These are phyloP conservation scores for Leptoteleia sp. DNA, from an alignment of 1,140 invertebrate genomes.

Conservation along the genomic window DNA sequence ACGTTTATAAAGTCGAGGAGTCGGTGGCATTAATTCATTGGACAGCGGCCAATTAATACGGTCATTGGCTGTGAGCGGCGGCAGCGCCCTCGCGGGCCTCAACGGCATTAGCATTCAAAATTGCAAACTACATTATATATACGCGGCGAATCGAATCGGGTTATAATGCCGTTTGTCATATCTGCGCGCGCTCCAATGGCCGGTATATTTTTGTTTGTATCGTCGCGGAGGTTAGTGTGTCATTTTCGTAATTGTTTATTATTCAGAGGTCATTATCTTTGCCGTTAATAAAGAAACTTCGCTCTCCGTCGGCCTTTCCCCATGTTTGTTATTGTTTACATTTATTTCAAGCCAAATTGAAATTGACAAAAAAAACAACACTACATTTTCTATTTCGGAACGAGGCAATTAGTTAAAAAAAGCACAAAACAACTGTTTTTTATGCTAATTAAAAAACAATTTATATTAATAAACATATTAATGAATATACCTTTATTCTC, in stretches of 20 bases:
- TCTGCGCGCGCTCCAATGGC: constrained; percentile 13
- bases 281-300: no score
- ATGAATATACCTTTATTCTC: no score
- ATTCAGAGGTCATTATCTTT: constrained; percentile 29
- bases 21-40: constrained; percentile 18
- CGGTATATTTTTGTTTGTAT: constrained; percentile 21
- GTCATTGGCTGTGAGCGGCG: constrained; percentile 33
- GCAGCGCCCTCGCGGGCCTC: neutral
- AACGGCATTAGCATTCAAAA: constrained; percentile 31
- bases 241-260: constrained; percentile 33
- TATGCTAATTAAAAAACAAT: no score
- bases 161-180: constrained; percentile 24
- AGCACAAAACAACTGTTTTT: no score
- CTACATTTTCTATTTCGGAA: no score
- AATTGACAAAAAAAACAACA: no score
- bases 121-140: constrained; percentile 1
- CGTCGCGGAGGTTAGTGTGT: constrained; percentile 27
- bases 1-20: no score
- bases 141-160: constrained; percentile 17
- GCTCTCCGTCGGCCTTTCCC: no score
- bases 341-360: no score
- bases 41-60: constrained; percentile 32
- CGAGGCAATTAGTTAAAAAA: no score
- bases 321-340: no score
- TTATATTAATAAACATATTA: no score